A percentile compares a stretch with the other conserved stretches of the same genome.
Evolutionary conservation across 2,797 vertebrate genomes (phyloP).

Genomic region (Spatula versicolor): DNA sequence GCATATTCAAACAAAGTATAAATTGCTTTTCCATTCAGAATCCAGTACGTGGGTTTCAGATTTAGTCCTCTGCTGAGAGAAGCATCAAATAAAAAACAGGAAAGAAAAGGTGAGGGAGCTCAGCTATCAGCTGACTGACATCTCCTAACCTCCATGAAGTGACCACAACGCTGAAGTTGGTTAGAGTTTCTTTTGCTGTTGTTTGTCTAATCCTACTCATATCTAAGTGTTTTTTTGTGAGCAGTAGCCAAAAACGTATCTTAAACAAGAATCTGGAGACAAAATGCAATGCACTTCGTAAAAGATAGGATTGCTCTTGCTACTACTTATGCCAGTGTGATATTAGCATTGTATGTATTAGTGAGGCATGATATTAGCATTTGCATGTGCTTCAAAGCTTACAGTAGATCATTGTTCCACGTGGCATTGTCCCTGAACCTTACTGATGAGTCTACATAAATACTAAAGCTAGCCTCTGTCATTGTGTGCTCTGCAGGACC

Average conservation of each 20-base stretch:
- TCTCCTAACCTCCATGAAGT: background rate
- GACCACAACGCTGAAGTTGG: background rate
- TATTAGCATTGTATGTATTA: background rate
- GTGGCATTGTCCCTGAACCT: background rate
- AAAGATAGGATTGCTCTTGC: background rate
- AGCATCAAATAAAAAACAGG: background rate
- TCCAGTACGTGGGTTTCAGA: background rate
- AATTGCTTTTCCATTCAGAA: background rate
- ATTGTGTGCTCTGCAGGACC: background rate
- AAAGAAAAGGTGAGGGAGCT: background rate
- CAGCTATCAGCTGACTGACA: background rate
- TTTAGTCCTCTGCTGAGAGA: background rate
- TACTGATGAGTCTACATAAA: background rate
- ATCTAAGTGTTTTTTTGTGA: background rate
- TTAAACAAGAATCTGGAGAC: background rate
- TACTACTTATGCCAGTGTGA: background rate
- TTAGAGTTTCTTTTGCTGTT: background rate
- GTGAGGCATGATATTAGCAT: background rate
- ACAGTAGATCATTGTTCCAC: background rate
- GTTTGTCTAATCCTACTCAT: background rate
- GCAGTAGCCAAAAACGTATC: background rate
- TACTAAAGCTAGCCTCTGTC: background rate
- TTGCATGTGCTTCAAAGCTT: background rate
- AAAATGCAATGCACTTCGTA: background rate
- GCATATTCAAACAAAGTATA: background rate